Percentiles rank a stretch among this genome's conserved stretches.
Conservation (phyloP, 2,797 vertebrate genomes). For the Tolypeutes matacus region DNA sequence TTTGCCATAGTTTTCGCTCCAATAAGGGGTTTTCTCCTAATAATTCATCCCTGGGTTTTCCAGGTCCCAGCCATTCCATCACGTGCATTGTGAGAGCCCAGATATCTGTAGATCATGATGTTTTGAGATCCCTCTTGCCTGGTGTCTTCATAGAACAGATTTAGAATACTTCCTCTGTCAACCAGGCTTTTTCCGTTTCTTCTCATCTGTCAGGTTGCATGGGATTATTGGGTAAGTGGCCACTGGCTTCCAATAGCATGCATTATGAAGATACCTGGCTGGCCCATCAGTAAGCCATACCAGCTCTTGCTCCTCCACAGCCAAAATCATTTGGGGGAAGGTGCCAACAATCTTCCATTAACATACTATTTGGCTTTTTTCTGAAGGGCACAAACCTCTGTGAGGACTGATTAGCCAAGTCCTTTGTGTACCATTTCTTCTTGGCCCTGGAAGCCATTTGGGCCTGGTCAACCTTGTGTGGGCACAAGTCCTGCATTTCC, state of each 20-base stretch:
- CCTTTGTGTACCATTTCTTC: constrained; percentile 9
- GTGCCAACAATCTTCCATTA: background rate
- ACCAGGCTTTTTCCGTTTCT: background rate
- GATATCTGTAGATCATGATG: background rate
- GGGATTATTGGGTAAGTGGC: background rate
- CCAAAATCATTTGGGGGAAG: background rate
- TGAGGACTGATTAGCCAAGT: background rate
- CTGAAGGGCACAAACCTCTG: background rate
- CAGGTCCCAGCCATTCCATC: background rate
- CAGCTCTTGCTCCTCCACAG: background rate
- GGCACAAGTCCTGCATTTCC: background rate
- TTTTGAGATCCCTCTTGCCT: constrained; percentile 19
- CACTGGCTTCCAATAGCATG: background rate
- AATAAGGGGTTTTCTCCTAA: background rate
- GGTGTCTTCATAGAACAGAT: background rate
- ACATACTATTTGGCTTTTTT: background rate
- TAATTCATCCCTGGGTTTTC: constrained; percentile 13
- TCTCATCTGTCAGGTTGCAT: background rate
- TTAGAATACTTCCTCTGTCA: background rate
- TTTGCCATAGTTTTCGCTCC: background rate
- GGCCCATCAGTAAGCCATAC: background rate
- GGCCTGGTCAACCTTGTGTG: background rate
- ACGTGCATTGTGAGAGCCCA: constrained; percentile 5
- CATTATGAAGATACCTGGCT: background rate
- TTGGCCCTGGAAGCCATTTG: background rate